A percentile compares a stretch with the other conserved stretches of the same genome.
Evolutionary conservation across 2,797 vertebrate species (phyloP).

Genomic region (Stomatorhinus walkeri): DNA sequence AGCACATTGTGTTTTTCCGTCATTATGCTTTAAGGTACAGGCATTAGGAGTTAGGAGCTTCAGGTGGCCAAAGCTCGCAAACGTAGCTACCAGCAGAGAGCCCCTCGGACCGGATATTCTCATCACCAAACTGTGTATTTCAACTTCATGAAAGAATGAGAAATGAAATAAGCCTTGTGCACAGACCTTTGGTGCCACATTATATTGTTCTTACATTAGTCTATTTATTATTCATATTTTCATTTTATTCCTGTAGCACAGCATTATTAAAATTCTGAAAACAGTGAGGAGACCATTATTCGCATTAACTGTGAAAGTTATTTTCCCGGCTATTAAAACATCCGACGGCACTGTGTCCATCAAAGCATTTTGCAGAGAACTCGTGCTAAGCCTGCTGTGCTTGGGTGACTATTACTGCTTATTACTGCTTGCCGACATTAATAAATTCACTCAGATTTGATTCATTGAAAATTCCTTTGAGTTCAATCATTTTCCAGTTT

Average conservation of each 20-base stretch:
- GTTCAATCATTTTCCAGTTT: not conserved
- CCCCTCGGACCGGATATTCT: not conserved
- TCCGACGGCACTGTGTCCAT: not conserved
- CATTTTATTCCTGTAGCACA: not conserved
- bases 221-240: constrained; percentile 6
- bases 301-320: not conserved
- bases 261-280: not conserved
- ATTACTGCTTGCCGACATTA: not conserved
- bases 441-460: not conserved
- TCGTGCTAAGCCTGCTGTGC: not conserved
- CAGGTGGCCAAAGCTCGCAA: not conserved
- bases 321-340: not conserved
- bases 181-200: not conserved
- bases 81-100: not conserved
- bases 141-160: not conserved
- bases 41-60: constrained; percentile 34
- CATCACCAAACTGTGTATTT: not conserved
- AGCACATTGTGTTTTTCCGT: constrained; percentile 54
- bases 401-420: not conserved
- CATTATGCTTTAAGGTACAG: constrained; percentile 49
- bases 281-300: not conserved
- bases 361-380: not conserved
- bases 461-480: not conserved
- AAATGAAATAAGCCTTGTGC: not conserved
- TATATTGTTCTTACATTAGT: not conserved